phyloP scores from a whole-genome alignment of 2,888 invertebrate genomes.

The Aleiodes alternator region DNA sequence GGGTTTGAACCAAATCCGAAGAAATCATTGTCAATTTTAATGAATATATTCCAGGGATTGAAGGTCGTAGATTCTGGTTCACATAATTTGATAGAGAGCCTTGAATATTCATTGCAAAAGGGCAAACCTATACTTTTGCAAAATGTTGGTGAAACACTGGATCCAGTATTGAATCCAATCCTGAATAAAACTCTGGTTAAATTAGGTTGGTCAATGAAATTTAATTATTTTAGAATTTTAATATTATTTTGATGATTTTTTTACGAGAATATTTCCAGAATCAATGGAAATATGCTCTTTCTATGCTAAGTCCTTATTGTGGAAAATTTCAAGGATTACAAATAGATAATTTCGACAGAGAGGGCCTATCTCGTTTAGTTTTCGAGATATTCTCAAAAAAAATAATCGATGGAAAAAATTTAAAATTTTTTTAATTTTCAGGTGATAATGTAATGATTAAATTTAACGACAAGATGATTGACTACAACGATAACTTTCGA shows the following conservation, averaged over 20 bases:
- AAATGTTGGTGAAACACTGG: constrained; percentile 87
- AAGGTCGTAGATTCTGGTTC: constrained; percentile 88
- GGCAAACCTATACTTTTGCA: constrained; percentile 88
- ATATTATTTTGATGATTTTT: too few species aligned
- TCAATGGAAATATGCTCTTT: too few species aligned
- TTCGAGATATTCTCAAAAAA: too few species aligned
- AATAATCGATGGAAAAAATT: too few species aligned
- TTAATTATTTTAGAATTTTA: background rate
- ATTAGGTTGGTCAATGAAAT: constrained; percentile 75
- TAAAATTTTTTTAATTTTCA: too few species aligned
- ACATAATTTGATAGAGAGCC: constrained; percentile 83
- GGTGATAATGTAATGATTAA: constrained; percentile 84
- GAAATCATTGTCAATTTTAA: constrained; percentile 7
- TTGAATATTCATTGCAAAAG: constrained; percentile 83
- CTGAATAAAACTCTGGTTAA: constrained; percentile 85
- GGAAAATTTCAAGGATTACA: too few species aligned
- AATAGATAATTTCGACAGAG: too few species aligned
- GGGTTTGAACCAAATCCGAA: background rate
- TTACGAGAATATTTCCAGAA: too few species aligned
- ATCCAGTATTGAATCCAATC: constrained; percentile 88
- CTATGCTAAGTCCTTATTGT: too few species aligned
- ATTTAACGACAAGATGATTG: constrained; percentile 89
- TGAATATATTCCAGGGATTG: constrained; percentile 71
- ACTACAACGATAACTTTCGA: constrained; percentile 84
- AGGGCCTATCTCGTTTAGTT: too few species aligned